Base-by-base conservation (phyloP, 2,888 invertebrate genomes). In the Phortica magna region DNA sequence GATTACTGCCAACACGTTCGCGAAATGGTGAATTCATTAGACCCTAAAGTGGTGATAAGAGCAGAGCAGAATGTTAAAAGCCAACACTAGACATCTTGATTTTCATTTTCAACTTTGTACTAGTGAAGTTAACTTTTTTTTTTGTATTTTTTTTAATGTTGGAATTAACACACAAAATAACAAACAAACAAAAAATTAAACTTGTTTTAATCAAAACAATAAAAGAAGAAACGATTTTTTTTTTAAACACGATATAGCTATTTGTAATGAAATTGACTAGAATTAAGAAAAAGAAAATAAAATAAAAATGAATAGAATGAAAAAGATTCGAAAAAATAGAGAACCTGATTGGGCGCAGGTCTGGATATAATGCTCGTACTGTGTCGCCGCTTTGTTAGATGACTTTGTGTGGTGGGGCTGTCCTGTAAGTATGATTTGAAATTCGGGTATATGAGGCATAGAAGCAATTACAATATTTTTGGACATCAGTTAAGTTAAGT, bases 1-100 rank as follows among this genome's bases (percentile, higher is more conserved):
- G 95, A 91, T 96, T 97, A 93, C 97, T 97, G 91, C 97, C 97
- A 83, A 97, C 94, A 81, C 97, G 95, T 93, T 97, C 98, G 90
- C 97, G 94, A 93, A 97, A 97, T 87, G 97, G 96, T 85, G 96
- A 97, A 93, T 95, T 96, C 85, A 93, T 93, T 83, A 93, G 93
- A 86, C 94, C 94, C 92, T 93, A 90, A 80, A 83, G 82, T 81
- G 75, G 71, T 31, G 61, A 59, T 59, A 73, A 59, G 17, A 73
- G 19, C 12, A 59, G 59, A 59, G 48, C 48, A 48, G 48, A 48
- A n/a, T 71, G 75, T 78, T 76, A 77, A 73, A 73, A 64, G 22
- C 64, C 5, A 64, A 64, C 2, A 59, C 48, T 59, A 7, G 59
- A 59, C 7, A 59, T 17, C 31, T 31, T 31, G 31, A 31, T 31